Base-by-base conservation (phyloP, 1,140 invertebrate genomes). In the Oryctes rhinoceros region DNA sequence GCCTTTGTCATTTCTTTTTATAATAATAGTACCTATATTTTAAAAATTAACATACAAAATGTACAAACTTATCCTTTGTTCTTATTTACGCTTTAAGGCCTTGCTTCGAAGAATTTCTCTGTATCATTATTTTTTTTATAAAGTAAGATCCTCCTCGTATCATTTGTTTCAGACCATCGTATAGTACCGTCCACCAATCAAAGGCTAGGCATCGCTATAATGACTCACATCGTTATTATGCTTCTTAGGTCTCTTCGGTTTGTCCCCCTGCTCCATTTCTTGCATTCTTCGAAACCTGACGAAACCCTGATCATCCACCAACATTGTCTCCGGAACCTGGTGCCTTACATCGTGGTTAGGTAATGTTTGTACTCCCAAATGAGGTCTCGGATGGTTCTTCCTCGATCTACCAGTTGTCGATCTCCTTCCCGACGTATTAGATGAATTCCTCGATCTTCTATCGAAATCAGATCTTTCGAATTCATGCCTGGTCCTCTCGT, bases 241-340 rank as follows among this genome's bases (percentile, higher is more conserved):
- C 15, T 82, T 79, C 78, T 83, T 85, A 24, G 67, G 78, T 47
- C 84, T 82, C 49, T 82, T 85, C 3, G 82, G 83, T 37, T 85
- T 83, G 11, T 84, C 83, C 62, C 75, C 39, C 4, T 81, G 76
- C 4, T 81, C 78, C 35, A 84, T 81, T 37, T 85, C 85, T 80
- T 86, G 85, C 83, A 87, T 82, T n/a, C 86, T 85, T 78, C 94
- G 90, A 88, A 96, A 96, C 77, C 95, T 90, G 1, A 96, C 92
- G 85, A 96, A 96, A 1, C 95, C 95, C 83, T 95, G 94, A 84
- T 96, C 95, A 81, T 94, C 94, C 5, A 96, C 94, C 65, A 96
- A 88, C 94, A 96, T 96, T 79, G 86, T 80, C 79, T 85, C 79
- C 76, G 83, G 80, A 20, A 84, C 78, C 44, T 85, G 84, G 67